Evolutionary conservation across 2,888 invertebrate species (phyloP).

Genomic region (Drosophila neonasuta): DNA sequence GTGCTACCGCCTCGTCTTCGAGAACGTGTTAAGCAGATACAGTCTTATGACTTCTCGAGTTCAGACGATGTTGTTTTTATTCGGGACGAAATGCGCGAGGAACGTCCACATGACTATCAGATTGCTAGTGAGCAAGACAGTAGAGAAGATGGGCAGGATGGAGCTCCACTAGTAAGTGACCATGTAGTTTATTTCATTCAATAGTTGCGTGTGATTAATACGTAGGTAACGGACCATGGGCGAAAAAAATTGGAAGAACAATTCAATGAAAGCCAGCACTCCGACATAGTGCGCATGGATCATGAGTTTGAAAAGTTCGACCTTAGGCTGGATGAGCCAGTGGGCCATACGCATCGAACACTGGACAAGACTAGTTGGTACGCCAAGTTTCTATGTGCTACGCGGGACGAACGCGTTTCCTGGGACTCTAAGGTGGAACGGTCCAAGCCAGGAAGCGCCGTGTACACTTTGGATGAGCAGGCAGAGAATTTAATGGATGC

Average conservation of each 20-base stretch:
- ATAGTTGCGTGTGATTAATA: neutral
- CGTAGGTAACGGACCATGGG: slow-evolving; percentile 26
- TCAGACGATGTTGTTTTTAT: slow-evolving; percentile 74
- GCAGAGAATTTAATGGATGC: slow-evolving; percentile 82
- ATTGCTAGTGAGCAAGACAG: slow-evolving; percentile 51
- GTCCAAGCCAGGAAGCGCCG: slow-evolving; percentile 58
- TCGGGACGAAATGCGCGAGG: slow-evolving; percentile 60
- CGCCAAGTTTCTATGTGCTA: slow-evolving; percentile 69
- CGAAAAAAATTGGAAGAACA: slow-evolving; percentile 46
- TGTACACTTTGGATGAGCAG: slow-evolving; percentile 78
- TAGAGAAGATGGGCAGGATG: slow-evolving; percentile 38
- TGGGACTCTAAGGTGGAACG: slow-evolving; percentile 79
- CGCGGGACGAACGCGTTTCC: slow-evolving; percentile 76
- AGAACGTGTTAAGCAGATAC: slow-evolving; percentile 75
- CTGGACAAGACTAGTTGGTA: slow-evolving; percentile 77
- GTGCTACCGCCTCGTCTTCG: slow-evolving; percentile 75
- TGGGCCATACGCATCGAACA: slow-evolving; percentile 57
- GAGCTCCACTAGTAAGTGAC: slow-evolving; percentile 35
- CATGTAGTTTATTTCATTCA: neutral
- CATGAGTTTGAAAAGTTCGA: slow-evolving; percentile 71
- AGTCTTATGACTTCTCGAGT: slow-evolving; percentile 73
- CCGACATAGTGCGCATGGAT: slow-evolving; percentile 77
- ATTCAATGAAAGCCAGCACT: slow-evolving; percentile 79
- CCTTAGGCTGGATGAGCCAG: slow-evolving; percentile 69
- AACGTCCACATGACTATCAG: slow-evolving; percentile 48